These are phyloP conservation scores for Ciconia nigra DNA, from an alignment of 2,797 vertebrate genomes.

Conservation along the genomic window DNA sequence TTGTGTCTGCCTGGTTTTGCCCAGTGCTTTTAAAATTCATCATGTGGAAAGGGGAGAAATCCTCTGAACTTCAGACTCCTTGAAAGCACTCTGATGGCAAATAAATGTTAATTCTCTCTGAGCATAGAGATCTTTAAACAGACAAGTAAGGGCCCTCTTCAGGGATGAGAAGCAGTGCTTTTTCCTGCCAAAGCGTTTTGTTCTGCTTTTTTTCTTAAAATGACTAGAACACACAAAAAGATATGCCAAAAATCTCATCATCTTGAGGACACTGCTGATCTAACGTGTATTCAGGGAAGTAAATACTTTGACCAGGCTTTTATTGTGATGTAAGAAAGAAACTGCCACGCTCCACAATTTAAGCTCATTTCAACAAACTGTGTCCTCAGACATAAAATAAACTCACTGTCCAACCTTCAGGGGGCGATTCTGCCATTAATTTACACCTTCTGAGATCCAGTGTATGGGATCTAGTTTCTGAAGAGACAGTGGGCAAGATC, in stretches of 20 bases:
- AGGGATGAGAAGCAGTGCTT: not conserved
- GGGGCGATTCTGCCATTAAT: not conserved
- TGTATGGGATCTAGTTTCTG: not conserved
- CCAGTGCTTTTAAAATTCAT: not conserved
- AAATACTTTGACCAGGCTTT: not conserved
- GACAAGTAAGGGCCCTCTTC: not conserved
- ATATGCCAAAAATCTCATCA: not conserved
- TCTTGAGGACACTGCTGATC: not conserved
- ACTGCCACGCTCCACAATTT: not conserved
- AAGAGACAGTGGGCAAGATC: not conserved
- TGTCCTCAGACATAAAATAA: not conserved
- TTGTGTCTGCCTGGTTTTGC: not conserved
- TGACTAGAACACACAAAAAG: not conserved
- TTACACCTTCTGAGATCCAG: not conserved
- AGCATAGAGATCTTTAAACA: not conserved
- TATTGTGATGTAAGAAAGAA: not conserved
- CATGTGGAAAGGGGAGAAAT: not conserved
- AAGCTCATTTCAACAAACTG: not conserved
- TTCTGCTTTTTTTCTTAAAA: not conserved
- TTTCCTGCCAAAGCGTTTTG: not conserved
- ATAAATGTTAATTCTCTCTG: constrained; percentile 23
- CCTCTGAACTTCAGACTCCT: not conserved
- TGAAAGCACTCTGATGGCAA: not conserved
- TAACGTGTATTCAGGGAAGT: not conserved
- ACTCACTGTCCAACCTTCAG: not conserved